A percentile compares a stretch with the other conserved stretches of the same genome.
These are phyloP conservation scores for Pogonognathellus flavescens DNA, from an alignment of 1,140 invertebrate species.

Conservation along the genomic window DNA sequence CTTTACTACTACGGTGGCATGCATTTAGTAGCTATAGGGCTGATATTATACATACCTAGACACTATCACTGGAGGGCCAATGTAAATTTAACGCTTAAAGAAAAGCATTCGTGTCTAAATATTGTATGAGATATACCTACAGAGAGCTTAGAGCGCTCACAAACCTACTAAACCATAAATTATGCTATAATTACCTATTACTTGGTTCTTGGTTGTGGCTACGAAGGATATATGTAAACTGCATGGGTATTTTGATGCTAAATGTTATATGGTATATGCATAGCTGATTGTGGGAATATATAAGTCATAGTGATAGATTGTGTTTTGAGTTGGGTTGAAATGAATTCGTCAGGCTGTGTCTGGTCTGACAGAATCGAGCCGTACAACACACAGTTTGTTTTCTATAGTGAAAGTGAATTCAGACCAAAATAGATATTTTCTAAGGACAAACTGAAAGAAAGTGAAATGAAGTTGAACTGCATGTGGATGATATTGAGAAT, in stretches of 20 bases:
- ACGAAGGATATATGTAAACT: no score
- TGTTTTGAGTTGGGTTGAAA: not conserved
- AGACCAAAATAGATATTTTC: constrained; percentile 44
- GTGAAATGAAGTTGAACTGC: constrained; percentile 27
- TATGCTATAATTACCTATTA: no score
- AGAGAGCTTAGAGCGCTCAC: not conserved
- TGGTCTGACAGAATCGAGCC: constrained; percentile 2
- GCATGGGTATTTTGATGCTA: no score
- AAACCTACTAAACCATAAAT: no score
- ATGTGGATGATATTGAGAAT: not conserved
- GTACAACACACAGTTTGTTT: not conserved
- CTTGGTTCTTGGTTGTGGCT: no score
- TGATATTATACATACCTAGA: no score
- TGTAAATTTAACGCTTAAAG: constrained; percentile 7
- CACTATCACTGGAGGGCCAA: not conserved
- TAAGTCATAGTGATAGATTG: not conserved
- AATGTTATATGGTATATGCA: no score
- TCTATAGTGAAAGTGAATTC: constrained; percentile 24
- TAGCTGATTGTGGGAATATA: no score
- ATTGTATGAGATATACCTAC: not conserved
- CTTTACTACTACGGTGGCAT: not conserved
- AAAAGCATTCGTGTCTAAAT: constrained; percentile 6
- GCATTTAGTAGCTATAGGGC: no score
- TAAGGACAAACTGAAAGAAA: constrained; percentile 43
- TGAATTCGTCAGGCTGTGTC: constrained; percentile 14